phyloP scores from a whole-genome alignment of 1,140 invertebrate genomes.

The Drosophila bifasciata region DNA sequence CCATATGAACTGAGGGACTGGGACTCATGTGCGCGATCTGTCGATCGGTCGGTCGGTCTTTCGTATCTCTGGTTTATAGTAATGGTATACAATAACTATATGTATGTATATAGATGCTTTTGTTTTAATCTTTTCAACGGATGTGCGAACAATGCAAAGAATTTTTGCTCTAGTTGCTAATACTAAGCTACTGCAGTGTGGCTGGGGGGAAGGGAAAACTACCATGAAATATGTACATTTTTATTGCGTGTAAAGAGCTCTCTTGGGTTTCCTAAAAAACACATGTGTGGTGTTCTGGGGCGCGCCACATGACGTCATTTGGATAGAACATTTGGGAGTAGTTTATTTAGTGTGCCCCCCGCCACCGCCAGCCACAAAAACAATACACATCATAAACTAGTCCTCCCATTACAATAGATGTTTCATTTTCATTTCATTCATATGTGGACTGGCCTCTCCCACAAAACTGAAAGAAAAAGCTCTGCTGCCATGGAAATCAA shows the following conservation, averaged over 20 bases:
- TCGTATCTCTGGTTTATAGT: conserved; percentile 22
- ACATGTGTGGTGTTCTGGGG: conserved; percentile 44
- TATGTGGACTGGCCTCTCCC: conserved; percentile 36
- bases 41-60: background rate
- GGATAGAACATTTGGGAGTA: conserved; percentile 33
- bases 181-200: background rate
- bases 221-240: conserved; percentile 60
- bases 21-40: conserved; percentile 29
- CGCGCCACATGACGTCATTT: conserved; percentile 73
- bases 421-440: conserved; percentile 53
- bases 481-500: conserved; percentile 59
- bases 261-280: conserved; percentile 22
- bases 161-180: conserved; percentile 53
- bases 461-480: conserved; percentile 45
- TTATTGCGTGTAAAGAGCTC: conserved; percentile 65
- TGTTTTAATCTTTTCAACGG: conserved; percentile 56
- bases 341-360: conserved; percentile 54
- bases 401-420: conserved; percentile 27
- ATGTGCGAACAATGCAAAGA: conserved; percentile 70
- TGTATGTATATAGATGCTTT: conserved; percentile 42
- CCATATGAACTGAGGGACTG: conserved; percentile 58
- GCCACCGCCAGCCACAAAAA: background rate
- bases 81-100: too few species aligned
- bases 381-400: conserved; percentile 25
- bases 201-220: conserved; percentile 18